Base-by-base conservation (phyloP, 2,888 invertebrate species). In the Dioctria rufipes region DNA sequence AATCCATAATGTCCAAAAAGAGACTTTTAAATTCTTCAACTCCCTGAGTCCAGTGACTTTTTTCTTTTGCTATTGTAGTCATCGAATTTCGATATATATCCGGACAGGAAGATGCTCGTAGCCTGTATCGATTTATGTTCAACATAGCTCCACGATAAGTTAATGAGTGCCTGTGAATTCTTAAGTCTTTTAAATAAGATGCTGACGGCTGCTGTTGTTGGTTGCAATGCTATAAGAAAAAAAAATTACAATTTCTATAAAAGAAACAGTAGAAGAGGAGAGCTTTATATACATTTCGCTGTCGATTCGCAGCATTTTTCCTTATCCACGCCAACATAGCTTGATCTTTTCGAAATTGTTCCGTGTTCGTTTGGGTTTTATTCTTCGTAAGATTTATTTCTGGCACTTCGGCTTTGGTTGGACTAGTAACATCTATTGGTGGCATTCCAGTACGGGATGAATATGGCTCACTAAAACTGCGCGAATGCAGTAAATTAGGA, bases 1-100 rank as follows among this genome's bases (percentile, higher is more conserved):
- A 93, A 88, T 96, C 95, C 67, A 95, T 90, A 89, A 96, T 94
- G 86, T 95, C 95, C 58, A 93, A 92, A 0, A 93, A 89, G 40
- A 95, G 89, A 86, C 94, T 94, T 92, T 94, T 94, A 86, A 95
- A 92, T 88, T 95, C 95, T 92, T 93, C 93, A 0, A 94, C 88
- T 0, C 93, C 94, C 4, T 93, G 92, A 88, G 93, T 93, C 93
- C 94, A 94, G 85, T 93, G 92, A 80, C 92, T 92, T 66, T 84
- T 84, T 86, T 94, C 94, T 86, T 94, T 93, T n/a, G 94, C 94
- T 84, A 95, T 95, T 82, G 95, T 95, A 1, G 94, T 94, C 94
- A 95, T 95, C 0, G 95, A 95, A 87, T 95, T 95, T 83, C 95
- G 91, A 87, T 95, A 95, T 86, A 97, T 95, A 88, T 97, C 96